Evolutionary conservation across 1,140 invertebrate species (phyloP).

Genomic region (Apis dorsata): DNA sequence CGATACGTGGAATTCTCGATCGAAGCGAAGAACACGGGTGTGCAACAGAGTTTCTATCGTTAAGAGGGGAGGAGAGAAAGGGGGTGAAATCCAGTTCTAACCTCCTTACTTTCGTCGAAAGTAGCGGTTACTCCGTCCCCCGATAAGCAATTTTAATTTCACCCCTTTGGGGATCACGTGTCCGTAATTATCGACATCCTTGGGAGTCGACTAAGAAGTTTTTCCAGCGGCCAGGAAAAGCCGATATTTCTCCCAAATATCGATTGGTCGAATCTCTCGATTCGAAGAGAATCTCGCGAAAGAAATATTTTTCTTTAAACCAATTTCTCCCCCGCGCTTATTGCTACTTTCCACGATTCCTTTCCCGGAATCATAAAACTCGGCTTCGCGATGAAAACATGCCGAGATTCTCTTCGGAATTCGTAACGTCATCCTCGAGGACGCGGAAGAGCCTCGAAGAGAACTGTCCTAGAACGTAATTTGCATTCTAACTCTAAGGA

Average conservation of each 20-base stretch:
- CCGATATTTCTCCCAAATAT: no score
- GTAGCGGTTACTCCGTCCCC: no score
- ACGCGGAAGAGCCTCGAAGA: neutral
- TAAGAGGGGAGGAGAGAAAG: no score
- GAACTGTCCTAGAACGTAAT: neutral
- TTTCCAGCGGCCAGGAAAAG: neutral
- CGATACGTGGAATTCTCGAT: slow-evolving; percentile 18
- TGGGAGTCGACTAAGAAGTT: neutral
- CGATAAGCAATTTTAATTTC: neutral
- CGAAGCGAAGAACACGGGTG: neutral
- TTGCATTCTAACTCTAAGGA: neutral
- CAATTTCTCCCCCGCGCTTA: neutral
- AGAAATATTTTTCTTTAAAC: neutral
- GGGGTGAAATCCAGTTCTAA: neutral
- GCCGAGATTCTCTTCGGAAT: neutral
- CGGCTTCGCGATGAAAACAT: neutral
- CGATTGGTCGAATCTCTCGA: no score
- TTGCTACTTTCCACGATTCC: neutral
- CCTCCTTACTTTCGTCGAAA: neutral
- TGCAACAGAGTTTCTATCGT: neutral
- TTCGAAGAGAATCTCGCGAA: neutral
- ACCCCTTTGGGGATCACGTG: neutral
- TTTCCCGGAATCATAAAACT: neutral
- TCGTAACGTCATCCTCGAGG: neutral
- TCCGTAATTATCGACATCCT: neutral